Evolutionary conservation across 2,113 vertebrate genomes (phyloP), one percentile per base, ranked within the genome.

Genomic region (Hemichromis elongatus): DNA sequence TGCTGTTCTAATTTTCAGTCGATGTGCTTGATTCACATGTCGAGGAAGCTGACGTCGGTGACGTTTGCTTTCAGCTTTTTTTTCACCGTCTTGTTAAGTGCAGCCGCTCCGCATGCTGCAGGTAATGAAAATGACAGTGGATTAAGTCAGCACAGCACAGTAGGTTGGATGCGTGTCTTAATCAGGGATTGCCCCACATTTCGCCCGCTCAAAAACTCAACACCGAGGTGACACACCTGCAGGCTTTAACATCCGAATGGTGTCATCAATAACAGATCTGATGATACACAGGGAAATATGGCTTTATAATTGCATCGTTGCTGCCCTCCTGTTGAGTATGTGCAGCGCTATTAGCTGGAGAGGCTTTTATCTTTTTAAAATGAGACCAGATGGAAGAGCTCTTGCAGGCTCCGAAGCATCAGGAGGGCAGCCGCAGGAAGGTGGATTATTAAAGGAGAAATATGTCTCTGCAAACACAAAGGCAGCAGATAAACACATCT

Each of bases 161-260:
- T 86, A 85, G 92, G 86, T 85, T 52, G 89, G 80, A 61, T 4
- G 37, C 75, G 66, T 55, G 52, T 81, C 85, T 78, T 95, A 95
- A 95, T 95, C 92, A 14, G 86, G 89, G 93, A 96, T 96, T 95
- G 93, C 81, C 92, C 94, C 93, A 95, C 88, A 94, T 95, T 90
- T 90, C 35, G 8, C 13, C 66, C 1, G 61, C 81, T 81, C 79
- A 50, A 59, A 90, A 87, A 86, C 21, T 11, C 57, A 59, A 87
- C 18, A 42, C 77, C 59, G 53, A 94, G 89, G 92, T 94, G 90
- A 93, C 73, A 55, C 93, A 94, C 93, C 93, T 94, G 89, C 55
- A 86, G 89, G 83, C 52, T 86, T 86, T 84, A 79, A 42, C 63
- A 12, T 73, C 80, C 33, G 35, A 45, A 61, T 10, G 80, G 59